Base-by-base conservation (phyloP, 2,888 invertebrate genomes). In the Galerucella calmariensis region DNA sequence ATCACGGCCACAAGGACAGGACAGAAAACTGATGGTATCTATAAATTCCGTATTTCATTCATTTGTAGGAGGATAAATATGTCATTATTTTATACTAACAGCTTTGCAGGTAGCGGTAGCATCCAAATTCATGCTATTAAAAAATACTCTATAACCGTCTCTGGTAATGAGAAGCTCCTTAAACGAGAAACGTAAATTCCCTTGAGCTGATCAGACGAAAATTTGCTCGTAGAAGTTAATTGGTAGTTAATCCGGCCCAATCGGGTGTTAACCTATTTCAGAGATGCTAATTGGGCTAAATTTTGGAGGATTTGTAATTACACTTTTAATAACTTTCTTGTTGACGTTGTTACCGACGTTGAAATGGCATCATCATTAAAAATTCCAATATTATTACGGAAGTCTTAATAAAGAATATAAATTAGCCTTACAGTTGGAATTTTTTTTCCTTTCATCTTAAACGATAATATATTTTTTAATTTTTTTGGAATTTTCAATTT, bases 191-290 rank as follows among this genome's bases (percentile, higher is more conserved):
- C 68, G 72, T 62, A 69, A 62, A 74, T 72, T 74, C 67, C 63
- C 59, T 63, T 46, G 59, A 67, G 69, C 51, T 66, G 71, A 65
- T 65, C 61, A 16, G 59, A 65, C 63, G 77, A 78, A 75, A 77
- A 77, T 79, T 78, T 79, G 75, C 75, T 73, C 77, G 61, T 41
- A 69, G 59, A 69, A 74, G 76, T 74, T 77, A 80, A 80, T 80
- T 81, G 78, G 75, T 78, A 81, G 80, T 81, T 82, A 80, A 80
- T 78, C 79, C 74, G 69, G 78, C 78, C 77, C 81, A 81, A 82
- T 82, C 81, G 81, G 78, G 81, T 80, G 80, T 82, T 82, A 82
- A 82, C 82, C 81, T 79, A 79, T 74, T 81, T 81, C 79, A 76
- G 77, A 79, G 77, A 78, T 80, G 63, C 58, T 63, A 81, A 82